These are phyloP conservation scores for Balearica regulorum DNA, from an alignment of 2,797 vertebrate genomes.

Conservation along the genomic window DNA sequence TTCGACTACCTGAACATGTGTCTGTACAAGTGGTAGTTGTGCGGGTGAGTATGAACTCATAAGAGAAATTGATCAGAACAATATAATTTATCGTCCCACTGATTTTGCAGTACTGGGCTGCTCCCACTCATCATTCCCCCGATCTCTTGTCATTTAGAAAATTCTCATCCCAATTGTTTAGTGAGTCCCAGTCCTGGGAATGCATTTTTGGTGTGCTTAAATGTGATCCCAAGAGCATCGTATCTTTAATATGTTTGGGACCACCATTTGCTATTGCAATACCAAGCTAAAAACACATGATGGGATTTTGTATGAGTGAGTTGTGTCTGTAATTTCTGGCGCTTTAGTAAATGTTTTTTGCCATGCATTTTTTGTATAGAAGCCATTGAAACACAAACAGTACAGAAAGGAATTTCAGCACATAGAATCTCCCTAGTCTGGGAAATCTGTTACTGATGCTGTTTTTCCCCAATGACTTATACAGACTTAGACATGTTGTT, in stretches of 20 bases:
- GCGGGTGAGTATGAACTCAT: conserved; percentile 76
- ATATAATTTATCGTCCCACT: neutral
- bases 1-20: conserved; percentile 92
- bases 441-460: neutral
- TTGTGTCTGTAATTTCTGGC: neutral
- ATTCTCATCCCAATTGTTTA: neutral
- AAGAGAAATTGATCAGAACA: too few relatives aligned
- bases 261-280: neutral
- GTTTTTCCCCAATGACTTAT: neutral
- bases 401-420: neutral
- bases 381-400: neutral
- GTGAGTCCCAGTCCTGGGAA: neutral
- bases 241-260: neutral
- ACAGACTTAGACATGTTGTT: neutral
- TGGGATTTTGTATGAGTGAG: neutral
- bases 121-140: neutral
- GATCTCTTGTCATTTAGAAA: neutral
- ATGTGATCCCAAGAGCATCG: neutral
- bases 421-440: neutral
- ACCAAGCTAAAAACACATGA: neutral
- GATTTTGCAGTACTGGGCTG: neutral
- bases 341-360: neutral
- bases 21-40: conserved; percentile 91
- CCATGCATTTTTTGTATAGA: neutral
- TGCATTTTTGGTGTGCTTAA: neutral